Base-by-base conservation (phyloP, 92 coral and sea anemone genomes). In the Paragorgia papillata region DNA sequence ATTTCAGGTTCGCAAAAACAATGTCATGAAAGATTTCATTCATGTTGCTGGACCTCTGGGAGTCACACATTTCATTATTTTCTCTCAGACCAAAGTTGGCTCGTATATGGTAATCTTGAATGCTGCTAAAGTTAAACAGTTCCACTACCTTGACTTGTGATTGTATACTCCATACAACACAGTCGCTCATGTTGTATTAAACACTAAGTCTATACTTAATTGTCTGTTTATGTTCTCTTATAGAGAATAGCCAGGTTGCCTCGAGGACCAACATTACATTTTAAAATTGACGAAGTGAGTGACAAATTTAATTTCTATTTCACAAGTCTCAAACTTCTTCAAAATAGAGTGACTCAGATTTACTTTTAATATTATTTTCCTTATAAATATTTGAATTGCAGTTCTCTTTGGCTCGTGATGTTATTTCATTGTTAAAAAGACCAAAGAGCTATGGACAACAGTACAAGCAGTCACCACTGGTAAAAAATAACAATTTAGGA, bases 41-140 rank as follows among this genome's bases (percentile, higher is more conserved):
- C 85, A 94, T 86, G 90, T 94, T 15, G 98, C 98, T 65, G 97
- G 97, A 24, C 98, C 97, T 27, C 84, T 94, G 73, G 97, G 98
- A 30, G 89, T 94, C 40, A 88, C 95, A n/a, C 98, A 94, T 73
- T 91, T 94, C 34, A 64, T 94, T 57, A 94, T 91, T 58, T 69
- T 94, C 28, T 90, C 97, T 17, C 89, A 94, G 40, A 94, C 97
- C 58, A 96, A 94, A 74, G 34, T 94, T 80, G 98, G 94, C 1
- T 84, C 98, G 24, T 94, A 94, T 57, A 54, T 94, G 94, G 97
- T 94, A 57, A 67, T 37, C 18, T 30, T 62, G 28, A 25, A 7
- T 30, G 14, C 26, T 5, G 61, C 29, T 41, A 25, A 0, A n/a
- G n/a, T n/a, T n/a, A n/a, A n/a, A n/a, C n/a, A n/a, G n/a, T n/a